These are phyloP conservation scores for Ochlodes sylvanus DNA, from an alignment of 2,888 invertebrate genomes.

Conservation along the genomic window DNA sequence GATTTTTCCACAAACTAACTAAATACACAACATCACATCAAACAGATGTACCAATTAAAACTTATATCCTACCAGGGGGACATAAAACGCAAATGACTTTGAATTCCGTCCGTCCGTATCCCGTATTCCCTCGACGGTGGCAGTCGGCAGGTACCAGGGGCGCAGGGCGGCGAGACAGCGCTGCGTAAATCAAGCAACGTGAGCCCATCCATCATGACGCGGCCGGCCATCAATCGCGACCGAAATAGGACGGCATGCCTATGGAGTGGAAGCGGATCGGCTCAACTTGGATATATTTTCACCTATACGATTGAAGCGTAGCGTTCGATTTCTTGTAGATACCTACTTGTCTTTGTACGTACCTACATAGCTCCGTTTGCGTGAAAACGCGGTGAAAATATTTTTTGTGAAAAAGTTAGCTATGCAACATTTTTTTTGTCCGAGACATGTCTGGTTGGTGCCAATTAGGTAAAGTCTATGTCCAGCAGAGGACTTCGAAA, in stretches of 20 bases:
- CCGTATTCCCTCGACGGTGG: constrained; percentile 42
- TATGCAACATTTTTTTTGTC: no score
- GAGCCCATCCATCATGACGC: constrained; percentile 75
- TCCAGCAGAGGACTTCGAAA: no score
- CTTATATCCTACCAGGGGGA: constrained; percentile 14
- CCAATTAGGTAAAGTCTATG: no score
- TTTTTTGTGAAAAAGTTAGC: no score
- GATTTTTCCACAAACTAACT: no score
- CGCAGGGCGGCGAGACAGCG: constrained; percentile 65
- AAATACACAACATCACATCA: no score
- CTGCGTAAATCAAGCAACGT: constrained; percentile 75
- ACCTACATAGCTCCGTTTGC: neutral
- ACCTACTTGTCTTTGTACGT: neutral
- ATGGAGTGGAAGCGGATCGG: constrained; percentile 23
- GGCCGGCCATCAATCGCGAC: constrained; percentile 76
- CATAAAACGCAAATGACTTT: constrained; percentile 28
- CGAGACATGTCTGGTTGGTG: no score
- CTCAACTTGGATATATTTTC: constrained; percentile 27
- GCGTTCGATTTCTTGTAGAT: constrained; percentile 5
- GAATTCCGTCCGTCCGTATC: constrained; percentile 18
- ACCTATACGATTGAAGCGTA: constrained; percentile 9
- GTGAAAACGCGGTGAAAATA: neutral
- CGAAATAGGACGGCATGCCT: constrained; percentile 65
- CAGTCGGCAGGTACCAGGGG: constrained; percentile 61
- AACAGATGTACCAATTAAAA: constrained; percentile 11